A percentile compares a stretch with the other conserved stretches of the same genome.
phyloP scores from a whole-genome alignment of 2,888 invertebrate genomes.

The Seira ritae region DNA sequence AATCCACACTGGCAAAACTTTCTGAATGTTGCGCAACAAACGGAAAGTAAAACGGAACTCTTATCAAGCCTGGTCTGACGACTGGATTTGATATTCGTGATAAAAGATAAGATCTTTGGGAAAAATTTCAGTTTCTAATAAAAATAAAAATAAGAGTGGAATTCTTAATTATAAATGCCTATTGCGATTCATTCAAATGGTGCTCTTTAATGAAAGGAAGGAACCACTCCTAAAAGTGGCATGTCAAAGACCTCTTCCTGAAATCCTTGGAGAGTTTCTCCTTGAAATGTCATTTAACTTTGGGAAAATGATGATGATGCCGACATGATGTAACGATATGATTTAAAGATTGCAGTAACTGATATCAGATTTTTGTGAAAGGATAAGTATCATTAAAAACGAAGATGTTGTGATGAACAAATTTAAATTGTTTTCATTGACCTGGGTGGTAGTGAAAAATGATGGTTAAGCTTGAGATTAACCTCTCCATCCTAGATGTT shows the following conservation, averaged over 20 bases:
- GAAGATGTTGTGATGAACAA: too few relatives aligned
- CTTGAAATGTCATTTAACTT: conserved; percentile 60
- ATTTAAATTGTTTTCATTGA: too few relatives aligned
- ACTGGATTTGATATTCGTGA: too few relatives aligned
- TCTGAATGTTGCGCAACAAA: conserved; percentile 41
- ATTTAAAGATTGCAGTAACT: too few relatives aligned
- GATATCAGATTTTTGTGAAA: too few relatives aligned
- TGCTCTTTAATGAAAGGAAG: too few relatives aligned
- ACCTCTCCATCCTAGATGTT: too few relatives aligned
- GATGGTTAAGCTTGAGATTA: too few relatives aligned
- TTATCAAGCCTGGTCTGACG: neutral
- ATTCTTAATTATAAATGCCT: too few relatives aligned
- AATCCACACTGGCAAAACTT: neutral
- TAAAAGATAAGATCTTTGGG: neutral
- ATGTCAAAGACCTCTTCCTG: conserved; percentile 44
- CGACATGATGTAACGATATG: neutral
- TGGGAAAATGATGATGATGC: conserved; percentile 8
- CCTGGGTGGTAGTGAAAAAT: neutral
- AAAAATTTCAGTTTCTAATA: neutral
- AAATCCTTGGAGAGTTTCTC: conserved; percentile 46
- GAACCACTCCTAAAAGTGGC: conserved; percentile 47
- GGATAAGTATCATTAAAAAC: too few relatives aligned
- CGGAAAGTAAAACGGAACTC: conserved; percentile 37
- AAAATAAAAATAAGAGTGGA: conserved; percentile 1
- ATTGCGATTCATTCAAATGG: too few relatives aligned